Base-by-base conservation (phyloP, 2,888 invertebrate genomes). In the Adelphocoris suturalis region DNA sequence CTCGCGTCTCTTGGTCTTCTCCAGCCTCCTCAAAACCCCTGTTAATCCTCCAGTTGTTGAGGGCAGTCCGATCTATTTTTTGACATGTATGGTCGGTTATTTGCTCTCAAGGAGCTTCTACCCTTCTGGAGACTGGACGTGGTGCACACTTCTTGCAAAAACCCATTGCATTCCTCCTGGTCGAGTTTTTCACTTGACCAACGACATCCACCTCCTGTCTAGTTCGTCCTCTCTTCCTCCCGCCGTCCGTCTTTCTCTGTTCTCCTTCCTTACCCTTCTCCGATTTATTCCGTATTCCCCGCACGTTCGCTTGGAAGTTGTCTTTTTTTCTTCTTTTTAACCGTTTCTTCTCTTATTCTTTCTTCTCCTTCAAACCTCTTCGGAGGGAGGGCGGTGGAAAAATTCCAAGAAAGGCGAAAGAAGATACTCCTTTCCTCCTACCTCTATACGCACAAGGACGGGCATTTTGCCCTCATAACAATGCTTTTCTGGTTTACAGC, bases 161-260 rank as follows among this genome's bases (percentile, higher is more conserved):
- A 88, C 88, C 78, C 88, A 88, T 88, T 78, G 88, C 88, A 88
- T 88, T 88, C 88, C 88, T 57, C 88, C 88, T 76, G 88, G 88
- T 88, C 88, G 80, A 78, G 88, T 88, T 88, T 88, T 88, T 88
- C 88, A 61, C 57, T 57, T 85, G 85, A 85, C 85, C 85, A 85
- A 61, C 61, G 57, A 55, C 57, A 85, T 55, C 55, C 61, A 37
- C 85, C 61, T 19, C 61, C 85, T 61, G 47, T 27, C 85, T 85
- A 61, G 85, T 85, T 61, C 61, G 85, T 48, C 82, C 85, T 82
- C 37, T 82, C 61, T 23, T 52, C 52, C 52, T 52, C 85, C 28
- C 78, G 7, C 78, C 78, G 78, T 80, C 27, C 84, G 55, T 84
- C 84, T 81, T 82, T 19, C 82, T 82, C 82, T 81, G 23, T 46